Base-by-base conservation (phyloP, 2,888 invertebrate species). In the Stenodera caucasica region DNA sequence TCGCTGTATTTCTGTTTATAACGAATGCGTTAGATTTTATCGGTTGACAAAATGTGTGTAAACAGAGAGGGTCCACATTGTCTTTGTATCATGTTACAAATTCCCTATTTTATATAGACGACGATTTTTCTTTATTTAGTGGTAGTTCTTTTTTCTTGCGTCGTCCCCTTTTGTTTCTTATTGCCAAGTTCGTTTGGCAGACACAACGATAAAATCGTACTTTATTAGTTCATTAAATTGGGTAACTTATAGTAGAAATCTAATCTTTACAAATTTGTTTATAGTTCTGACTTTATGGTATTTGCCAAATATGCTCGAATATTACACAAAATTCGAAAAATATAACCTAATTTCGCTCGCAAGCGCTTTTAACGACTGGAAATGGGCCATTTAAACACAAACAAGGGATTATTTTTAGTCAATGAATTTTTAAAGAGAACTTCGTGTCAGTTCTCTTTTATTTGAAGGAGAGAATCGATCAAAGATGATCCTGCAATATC, bases 11-110 rank as follows among this genome's bases (percentile, higher is more conserved):
- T n/a, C n/a, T 18, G 18, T 32, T 15, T 11, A 30, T 53, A 61
- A 61, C 37, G 53, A 57, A 61, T 61, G 61, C 53, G 49, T 57
- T 57, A 57, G 57, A 61, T 61, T 21, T 53, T 61, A 61, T 58
- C 54, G 21, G 21, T 53, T 57, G 61, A 61, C 61, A 61, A 61
- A 61, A 61, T 61, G 57, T 58, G 61, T 61, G 57, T 58, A 57
- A 52, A 52, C 51, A 52, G 37, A 52, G 37, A 52, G 26, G 58
- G 33, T 21, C 61, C 35, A 58, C 57, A 61, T 61, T 61, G 61
- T 61, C 61, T 61, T 50, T 54, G 55, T 61, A 57, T 56, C 55
- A 56, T 49, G 53, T 40, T 52, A 57, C 53, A 53, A 29, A 45
- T 60, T 50, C 50, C 26, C 21, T 23, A 11, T 18, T 12, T 23